Evolutionary conservation across 2,113 vertebrate genomes (phyloP).

Genomic region (Aviceda subcristata): DNA sequence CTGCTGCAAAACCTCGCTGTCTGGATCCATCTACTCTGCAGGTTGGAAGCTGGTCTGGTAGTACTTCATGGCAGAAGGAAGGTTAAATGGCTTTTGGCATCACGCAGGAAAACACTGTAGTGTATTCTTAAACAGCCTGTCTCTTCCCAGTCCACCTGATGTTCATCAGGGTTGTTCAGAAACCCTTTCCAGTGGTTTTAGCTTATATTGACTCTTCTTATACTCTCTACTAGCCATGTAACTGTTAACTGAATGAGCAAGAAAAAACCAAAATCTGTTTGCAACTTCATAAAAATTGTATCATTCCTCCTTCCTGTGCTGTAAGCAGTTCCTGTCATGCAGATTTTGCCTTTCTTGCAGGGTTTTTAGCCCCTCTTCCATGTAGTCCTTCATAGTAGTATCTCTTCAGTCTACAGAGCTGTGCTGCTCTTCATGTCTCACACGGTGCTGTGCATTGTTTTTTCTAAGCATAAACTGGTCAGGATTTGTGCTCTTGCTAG

Average conservation of each 20-base stretch:
- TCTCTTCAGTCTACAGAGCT: neutral
- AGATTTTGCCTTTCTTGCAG: neutral
- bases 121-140: neutral
- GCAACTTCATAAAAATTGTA: neutral
- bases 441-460: neutral
- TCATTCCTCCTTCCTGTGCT: neutral
- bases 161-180: neutral
- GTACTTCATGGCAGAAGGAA: neutral
- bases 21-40: too few species aligned
- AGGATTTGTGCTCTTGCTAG: neutral
- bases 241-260: neutral
- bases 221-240: accelerated
- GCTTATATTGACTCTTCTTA: neutral
- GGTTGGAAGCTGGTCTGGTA: neutral
- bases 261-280: neutral
- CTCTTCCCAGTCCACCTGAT: neutral
- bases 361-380: neutral
- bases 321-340: accelerated
- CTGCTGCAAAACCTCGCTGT: neutral
- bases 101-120: accelerated
- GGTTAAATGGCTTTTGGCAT: neutral
- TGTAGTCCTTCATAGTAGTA: neutral
- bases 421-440: neutral
- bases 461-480: neutral
- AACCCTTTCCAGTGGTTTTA: neutral